These are phyloP conservation scores for Oreotragus oreotragus DNA, from an alignment of 2,113 vertebrate genomes.

Conservation along the genomic window DNA sequence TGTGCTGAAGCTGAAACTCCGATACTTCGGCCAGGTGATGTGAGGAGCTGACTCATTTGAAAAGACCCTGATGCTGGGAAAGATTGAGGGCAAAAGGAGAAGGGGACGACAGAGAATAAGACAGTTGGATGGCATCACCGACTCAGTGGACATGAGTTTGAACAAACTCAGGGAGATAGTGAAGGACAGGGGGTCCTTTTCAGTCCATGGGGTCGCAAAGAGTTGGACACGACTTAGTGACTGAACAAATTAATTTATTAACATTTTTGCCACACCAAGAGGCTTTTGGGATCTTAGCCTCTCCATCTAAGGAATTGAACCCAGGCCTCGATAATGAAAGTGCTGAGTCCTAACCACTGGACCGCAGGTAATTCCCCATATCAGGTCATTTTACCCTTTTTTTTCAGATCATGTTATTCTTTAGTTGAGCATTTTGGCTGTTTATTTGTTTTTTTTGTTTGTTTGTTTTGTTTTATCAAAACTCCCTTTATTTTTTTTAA, in stretches of 20 bases:
- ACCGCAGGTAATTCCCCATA: neutral
- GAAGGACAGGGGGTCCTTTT: neutral
- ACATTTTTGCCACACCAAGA: neutral
- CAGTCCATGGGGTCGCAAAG: neutral
- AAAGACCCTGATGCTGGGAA: too few species aligned
- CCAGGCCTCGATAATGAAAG: neutral
- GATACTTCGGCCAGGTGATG: too few species aligned
- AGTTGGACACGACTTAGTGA: neutral
- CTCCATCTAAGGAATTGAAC: neutral
- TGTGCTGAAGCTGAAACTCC: too few species aligned
- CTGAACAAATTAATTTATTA: neutral
- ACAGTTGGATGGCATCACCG: neutral
- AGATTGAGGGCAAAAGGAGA: too few species aligned
- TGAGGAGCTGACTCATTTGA: too few species aligned
- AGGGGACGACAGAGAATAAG: neutral
- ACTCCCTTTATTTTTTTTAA: neutral
- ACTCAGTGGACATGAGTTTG: neutral
- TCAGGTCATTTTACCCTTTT: neutral
- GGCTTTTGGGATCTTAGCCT: neutral
- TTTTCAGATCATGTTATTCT: neutral
- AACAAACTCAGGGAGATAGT: neutral
- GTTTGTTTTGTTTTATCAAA: neutral
- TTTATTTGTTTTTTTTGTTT: neutral
- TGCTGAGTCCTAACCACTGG: neutral
- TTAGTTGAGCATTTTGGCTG: neutral